A percentile compares a stretch with the other conserved stretches of the same genome.
phyloP scores from a whole-genome alignment of 1,140 invertebrate genomes.

The Eupeodes corollae region DNA sequence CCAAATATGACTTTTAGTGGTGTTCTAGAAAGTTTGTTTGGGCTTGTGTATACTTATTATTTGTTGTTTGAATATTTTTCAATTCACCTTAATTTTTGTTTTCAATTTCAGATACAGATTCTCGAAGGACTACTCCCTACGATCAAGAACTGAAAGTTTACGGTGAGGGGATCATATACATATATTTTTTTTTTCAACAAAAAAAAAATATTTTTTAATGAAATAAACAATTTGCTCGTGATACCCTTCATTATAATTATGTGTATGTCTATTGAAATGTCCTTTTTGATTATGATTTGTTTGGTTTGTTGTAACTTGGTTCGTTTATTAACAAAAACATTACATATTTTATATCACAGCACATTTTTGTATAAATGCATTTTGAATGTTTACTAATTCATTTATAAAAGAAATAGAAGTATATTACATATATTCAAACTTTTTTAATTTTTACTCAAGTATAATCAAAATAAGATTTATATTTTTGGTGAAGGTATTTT shows the following conservation, averaged over 20 bases:
- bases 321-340: too few species aligned
- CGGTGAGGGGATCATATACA: slow-evolving; percentile 44
- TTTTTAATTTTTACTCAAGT: too few species aligned
- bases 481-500: too few species aligned
- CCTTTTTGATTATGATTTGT: not conserved
- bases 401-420: too few species aligned
- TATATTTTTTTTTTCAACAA: not conserved
- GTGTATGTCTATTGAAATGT: slow-evolving; percentile 6
- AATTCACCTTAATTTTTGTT: not conserved
- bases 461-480: too few species aligned
- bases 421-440: too few species aligned
- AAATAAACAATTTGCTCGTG: not conserved
- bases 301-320: too few species aligned
- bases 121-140: slow-evolving; percentile 65
- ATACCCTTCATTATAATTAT: slow-evolving; percentile 5
- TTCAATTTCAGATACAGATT: slow-evolving; percentile 29
- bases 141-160: slow-evolving; percentile 66
- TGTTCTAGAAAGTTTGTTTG: not conserved
- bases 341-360: too few species aligned
- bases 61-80: not conserved
- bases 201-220: not conserved
- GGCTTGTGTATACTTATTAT: not conserved
- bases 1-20: not conserved
- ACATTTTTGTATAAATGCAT: too few species aligned
- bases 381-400: too few species aligned